These are phyloP conservation scores for Zeugodacus cucurbitae DNA, from an alignment of 1,140 invertebrate genomes.

Conservation along the genomic window DNA sequence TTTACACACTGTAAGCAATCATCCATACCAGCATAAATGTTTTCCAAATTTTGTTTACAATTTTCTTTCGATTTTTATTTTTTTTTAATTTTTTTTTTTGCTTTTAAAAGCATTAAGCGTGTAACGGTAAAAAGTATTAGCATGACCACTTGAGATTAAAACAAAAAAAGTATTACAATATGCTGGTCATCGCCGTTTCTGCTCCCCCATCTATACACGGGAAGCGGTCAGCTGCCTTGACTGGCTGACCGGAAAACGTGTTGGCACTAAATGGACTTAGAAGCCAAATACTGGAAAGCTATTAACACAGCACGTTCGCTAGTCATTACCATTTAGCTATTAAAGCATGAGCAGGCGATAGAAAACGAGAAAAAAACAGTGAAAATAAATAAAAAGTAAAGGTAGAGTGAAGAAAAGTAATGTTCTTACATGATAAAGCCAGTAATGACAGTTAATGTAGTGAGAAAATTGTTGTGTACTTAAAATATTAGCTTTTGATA, in stretches of 20 bases:
- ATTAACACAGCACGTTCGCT: background rate
- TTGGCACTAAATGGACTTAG: background rate
- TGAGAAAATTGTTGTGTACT: background rate
- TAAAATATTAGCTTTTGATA: too few species aligned
- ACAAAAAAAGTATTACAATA: background rate
- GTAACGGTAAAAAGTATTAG: slow-evolving; percentile 16
- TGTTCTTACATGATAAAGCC: background rate
- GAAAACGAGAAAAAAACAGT: background rate
- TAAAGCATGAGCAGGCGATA: background rate
- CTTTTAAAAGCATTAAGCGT: background rate
- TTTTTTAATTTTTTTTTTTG: background rate
- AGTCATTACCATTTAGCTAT: background rate
- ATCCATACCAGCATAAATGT: background rate
- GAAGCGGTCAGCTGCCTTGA: background rate
- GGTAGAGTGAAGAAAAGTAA: background rate
- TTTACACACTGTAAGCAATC: background rate
- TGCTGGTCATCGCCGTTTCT: background rate
- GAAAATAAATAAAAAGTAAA: background rate
- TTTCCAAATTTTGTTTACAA: background rate
- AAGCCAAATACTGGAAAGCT: background rate
- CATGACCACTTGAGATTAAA: background rate
- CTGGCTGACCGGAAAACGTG: background rate
- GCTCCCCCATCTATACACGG: background rate
- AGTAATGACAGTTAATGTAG: background rate
- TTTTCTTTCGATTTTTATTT: background rate